phyloP scores from a whole-genome alignment of 1,140 invertebrate genomes.

The Achatina immaculata region DNA sequence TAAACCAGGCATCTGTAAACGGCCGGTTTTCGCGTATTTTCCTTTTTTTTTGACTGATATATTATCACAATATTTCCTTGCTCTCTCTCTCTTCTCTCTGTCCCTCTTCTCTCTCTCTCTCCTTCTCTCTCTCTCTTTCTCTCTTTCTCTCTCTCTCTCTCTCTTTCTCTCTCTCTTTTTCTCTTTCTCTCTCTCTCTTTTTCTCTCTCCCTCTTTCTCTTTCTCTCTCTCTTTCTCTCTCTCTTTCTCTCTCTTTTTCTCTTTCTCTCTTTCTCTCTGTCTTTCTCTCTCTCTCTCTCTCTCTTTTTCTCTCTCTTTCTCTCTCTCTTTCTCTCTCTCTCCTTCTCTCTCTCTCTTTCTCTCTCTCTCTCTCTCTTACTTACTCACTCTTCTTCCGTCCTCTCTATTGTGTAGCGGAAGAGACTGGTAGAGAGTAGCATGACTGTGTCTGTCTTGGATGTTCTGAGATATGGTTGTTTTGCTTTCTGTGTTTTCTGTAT shows the following conservation, averaged over 20 bases:
- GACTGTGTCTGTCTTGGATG: neutral
- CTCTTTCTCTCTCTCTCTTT: constrained; percentile 2
- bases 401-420: neutral
- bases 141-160: constrained; percentile 21
- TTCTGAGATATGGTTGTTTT: neutral
- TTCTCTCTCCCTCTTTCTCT: neutral
- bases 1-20: neutral
- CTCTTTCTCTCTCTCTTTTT: neutral
- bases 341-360: neutral
- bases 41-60: neutral
- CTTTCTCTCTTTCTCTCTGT: no score
- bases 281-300: neutral
- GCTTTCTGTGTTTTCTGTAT: neutral
- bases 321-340: neutral
- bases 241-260: neutral
- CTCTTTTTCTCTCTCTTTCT: neutral
- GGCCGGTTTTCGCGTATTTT: neutral
- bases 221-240: neutral
- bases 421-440: neutral
- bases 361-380: constrained; percentile 16
- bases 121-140: constrained; percentile 2
- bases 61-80: neutral
- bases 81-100: neutral
- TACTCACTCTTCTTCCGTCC: neutral
- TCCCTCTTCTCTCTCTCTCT: no score